Evolutionary conservation across 1,140 invertebrate genomes (phyloP).

Genomic region (Ctenoplectra terminalis): DNA sequence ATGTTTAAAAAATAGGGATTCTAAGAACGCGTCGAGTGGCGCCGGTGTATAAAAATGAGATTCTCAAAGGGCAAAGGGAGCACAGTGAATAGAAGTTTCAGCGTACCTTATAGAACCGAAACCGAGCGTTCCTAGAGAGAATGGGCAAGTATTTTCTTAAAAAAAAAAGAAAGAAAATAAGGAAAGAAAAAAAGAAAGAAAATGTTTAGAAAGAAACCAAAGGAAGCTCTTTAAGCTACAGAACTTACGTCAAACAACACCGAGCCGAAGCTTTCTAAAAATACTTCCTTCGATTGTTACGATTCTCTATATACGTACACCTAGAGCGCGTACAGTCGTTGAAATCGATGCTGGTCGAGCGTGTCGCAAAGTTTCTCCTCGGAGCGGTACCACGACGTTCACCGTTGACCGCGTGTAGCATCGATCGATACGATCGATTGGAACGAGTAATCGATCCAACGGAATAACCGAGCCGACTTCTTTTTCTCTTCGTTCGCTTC

Average conservation of each 20-base stretch:
- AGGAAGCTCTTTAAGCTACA: neutral
- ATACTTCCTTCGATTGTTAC: neutral
- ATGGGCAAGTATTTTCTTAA: neutral
- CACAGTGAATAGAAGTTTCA: neutral
- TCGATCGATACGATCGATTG: conserved; percentile 23
- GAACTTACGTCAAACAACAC: no score
- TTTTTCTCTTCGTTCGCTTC: neutral
- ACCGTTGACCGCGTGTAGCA: neutral
- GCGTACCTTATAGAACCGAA: no score
- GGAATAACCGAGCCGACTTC: neutral
- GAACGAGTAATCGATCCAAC: neutral
- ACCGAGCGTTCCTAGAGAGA: neutral
- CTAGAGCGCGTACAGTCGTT: neutral
- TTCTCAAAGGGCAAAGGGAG: neutral
- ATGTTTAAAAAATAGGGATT: neutral
- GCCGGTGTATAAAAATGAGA: neutral
- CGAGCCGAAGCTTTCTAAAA: no score
- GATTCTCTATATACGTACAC: neutral
- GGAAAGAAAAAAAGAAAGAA: no score
- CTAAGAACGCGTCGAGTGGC: neutral
- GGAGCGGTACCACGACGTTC: neutral
- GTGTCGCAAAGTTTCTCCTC: conserved; percentile 14
- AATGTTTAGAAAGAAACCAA: neutral
- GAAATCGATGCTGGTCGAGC: conserved; percentile 13
- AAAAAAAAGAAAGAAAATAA: no score